A percentile compares a stretch with the other conserved stretches of the same genome.
These are phyloP conservation scores for Dromaius novaehollandiae DNA, from an alignment of 2,113 vertebrate genomes.

Conservation along the genomic window DNA sequence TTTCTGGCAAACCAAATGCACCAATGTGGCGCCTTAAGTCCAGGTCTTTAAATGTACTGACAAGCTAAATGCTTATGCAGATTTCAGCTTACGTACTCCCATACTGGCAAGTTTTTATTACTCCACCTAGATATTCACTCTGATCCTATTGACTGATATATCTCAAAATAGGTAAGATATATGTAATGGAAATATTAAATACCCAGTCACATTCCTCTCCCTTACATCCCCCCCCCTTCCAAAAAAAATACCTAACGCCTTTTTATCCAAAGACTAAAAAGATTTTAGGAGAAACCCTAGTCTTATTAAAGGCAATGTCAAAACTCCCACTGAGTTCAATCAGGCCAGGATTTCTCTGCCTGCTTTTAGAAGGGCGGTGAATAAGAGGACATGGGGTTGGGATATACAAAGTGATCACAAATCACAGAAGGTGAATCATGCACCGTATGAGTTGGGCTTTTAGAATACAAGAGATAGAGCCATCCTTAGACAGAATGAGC, in stretches of 20 bases:
- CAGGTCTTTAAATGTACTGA: background rate
- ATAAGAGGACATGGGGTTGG: background rate
- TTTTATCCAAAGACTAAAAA: background rate
- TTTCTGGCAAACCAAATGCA: background rate
- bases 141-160: background rate
- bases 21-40: background rate
- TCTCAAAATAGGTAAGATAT: background rate
- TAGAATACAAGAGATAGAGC: background rate
- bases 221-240: too few species aligned
- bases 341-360: conserved; percentile 9
- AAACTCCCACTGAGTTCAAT: conserved; percentile 1
- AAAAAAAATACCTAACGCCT: background rate
- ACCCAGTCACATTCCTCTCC: background rate
- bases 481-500: background rate
- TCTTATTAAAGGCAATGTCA: background rate
- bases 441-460: background rate
- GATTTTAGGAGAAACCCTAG: background rate
- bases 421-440: conserved; percentile 1
- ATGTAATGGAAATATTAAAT: background rate
- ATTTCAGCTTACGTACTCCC: background rate
- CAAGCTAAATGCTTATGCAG: background rate
- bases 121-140: background rate
- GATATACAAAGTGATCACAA: background rate
- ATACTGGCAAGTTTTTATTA: background rate
- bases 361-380: conserved; percentile 12